Evolutionary conservation across 2,113 vertebrate species (phyloP).

Genomic region (Strix uralensis): DNA sequence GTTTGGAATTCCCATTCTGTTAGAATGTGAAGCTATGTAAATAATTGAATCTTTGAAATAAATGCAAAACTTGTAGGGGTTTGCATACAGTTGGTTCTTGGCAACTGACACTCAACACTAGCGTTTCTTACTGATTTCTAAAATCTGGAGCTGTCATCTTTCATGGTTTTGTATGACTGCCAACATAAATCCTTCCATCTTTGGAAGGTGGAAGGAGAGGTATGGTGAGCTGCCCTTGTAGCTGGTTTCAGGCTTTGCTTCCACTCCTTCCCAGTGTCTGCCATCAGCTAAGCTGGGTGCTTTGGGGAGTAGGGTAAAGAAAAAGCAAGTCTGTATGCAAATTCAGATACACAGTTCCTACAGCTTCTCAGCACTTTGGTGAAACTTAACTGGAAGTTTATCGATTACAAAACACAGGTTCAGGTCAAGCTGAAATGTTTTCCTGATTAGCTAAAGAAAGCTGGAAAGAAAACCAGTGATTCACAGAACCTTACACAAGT

Average conservation of each 20-base stretch:
- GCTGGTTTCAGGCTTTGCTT: neutral
- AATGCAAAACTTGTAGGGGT: neutral
- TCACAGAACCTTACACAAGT: neutral
- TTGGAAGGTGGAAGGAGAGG: neutral
- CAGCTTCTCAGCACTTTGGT: neutral
- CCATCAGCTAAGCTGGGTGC: neutral
- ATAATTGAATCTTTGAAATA: neutral
- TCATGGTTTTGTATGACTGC: neutral
- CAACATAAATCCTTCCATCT: neutral
- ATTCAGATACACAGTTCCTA: neutral
- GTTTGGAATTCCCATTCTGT: neutral
- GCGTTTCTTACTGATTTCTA: neutral
- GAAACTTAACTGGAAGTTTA: neutral
- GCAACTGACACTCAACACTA: neutral
- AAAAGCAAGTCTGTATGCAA: neutral
- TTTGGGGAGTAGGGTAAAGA: neutral
- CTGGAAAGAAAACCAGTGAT: neutral
- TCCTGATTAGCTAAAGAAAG: neutral
- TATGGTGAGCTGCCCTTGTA: neutral
- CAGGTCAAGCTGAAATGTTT: neutral
- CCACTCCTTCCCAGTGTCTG: neutral
- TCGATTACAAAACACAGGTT: neutral
- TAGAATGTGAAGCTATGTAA: neutral
- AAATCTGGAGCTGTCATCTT: neutral
- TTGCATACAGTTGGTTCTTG: neutral